Conservation (phyloP, 2,888 invertebrate genomes). For the Sarcophaga variegata region DNA sequence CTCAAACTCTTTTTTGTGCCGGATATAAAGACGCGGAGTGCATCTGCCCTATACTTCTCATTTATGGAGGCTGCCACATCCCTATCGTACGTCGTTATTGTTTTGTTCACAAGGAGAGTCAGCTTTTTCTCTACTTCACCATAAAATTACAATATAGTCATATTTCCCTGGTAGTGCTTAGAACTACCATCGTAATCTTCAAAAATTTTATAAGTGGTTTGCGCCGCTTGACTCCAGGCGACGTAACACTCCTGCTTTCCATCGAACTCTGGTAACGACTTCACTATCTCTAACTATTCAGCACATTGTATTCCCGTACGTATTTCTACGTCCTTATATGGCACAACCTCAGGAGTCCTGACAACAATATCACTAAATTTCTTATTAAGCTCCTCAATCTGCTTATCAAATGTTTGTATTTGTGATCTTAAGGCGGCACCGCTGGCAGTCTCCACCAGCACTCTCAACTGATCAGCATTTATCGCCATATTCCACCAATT, state of each 20-base stretch:
- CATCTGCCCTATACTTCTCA: conserved; percentile 66
- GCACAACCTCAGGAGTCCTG: background rate
- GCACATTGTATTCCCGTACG: conserved; percentile 3
- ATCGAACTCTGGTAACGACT: conserved; percentile 32
- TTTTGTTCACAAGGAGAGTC: conserved; percentile 66
- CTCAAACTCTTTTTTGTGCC: conserved; percentile 52
- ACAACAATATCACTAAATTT: conserved; percentile 12
- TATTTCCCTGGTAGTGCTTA: conserved; percentile 48
- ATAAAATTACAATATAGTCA: conserved; percentile 20
- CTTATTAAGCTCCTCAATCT: conserved; percentile 11
- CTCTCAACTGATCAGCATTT: background rate
- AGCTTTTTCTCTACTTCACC: conserved; percentile 63
- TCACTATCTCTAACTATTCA: conserved; percentile 33
- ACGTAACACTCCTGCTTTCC: conserved; percentile 43
- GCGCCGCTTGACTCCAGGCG: conserved; percentile 38
- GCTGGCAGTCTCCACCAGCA: background rate
- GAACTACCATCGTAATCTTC: conserved; percentile 34
- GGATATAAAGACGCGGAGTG: conserved; percentile 59
- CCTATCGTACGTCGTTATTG: conserved; percentile 61
- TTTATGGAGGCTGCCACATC: conserved; percentile 54
- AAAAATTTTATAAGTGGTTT: conserved; percentile 45
- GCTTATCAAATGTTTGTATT: conserved; percentile 6
- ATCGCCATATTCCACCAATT: conserved; percentile 23
- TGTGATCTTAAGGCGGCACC: background rate
- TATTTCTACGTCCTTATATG: conserved; percentile 15